A percentile compares a stretch with the other conserved stretches of the same genome.
These are phyloP conservation scores for Dryobates pubescens DNA, from an alignment of 2,797 vertebrate genomes.

Conservation along the genomic window DNA sequence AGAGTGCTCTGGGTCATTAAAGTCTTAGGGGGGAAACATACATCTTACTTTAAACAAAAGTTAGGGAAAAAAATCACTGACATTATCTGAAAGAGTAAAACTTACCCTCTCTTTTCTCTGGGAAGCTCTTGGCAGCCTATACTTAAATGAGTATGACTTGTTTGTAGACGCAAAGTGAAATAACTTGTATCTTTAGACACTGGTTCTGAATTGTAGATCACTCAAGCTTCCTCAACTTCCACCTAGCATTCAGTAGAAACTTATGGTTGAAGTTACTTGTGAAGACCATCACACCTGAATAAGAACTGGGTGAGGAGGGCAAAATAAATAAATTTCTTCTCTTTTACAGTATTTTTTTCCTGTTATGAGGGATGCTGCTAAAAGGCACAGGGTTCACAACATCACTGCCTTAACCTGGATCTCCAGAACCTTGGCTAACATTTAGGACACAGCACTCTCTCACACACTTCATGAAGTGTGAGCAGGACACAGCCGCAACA, in stretches of 20 bases:
- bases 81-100: not conserved
- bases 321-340: not conserved
- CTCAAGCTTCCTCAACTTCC: not conserved
- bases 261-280: not conserved
- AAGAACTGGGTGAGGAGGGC: not conserved
- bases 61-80: fast-evolving
- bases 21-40: not conserved
- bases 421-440: not conserved
- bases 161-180: not conserved
- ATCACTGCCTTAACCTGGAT: not conserved
- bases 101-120: not conserved
- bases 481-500: not conserved
- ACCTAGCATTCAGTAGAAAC: not conserved
- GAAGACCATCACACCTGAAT: not conserved
- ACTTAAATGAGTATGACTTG: not conserved
- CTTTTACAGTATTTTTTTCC: not conserved
- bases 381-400: not conserved
- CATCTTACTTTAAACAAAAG: not conserved
- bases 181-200: not conserved
- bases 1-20: not conserved
- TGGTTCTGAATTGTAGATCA: not conserved
- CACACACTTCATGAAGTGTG: not conserved
- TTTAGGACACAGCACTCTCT: not conserved
- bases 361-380: not conserved
- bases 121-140: not conserved